Evolutionary conservation across 2,113 vertebrate genomes (phyloP).

Genomic region (Bolborhynchus lineola): DNA sequence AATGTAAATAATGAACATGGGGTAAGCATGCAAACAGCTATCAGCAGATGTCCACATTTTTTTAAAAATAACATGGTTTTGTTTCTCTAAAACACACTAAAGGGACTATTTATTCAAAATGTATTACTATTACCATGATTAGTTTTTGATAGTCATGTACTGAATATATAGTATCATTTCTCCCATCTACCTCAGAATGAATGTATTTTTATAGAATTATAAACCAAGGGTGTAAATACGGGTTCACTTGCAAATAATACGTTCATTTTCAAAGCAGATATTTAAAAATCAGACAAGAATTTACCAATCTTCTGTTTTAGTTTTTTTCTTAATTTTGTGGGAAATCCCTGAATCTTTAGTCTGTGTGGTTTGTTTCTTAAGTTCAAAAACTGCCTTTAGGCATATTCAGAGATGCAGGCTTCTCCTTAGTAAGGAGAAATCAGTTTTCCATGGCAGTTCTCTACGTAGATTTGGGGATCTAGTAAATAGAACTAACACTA

Average conservation of each 20-base stretch:
- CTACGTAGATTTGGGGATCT: neutral
- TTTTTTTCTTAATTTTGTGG: neutral
- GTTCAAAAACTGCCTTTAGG: neutral
- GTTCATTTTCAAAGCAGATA: neutral
- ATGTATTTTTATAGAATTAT: neutral
- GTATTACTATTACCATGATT: neutral
- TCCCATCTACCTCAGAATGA: neutral
- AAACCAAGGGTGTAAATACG: neutral
- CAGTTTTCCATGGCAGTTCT: neutral
- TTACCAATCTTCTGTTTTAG: neutral
- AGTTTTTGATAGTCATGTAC: neutral
- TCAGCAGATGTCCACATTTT: neutral
- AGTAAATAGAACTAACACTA: neutral
- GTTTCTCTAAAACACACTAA: neutral
- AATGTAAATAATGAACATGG: neutral
- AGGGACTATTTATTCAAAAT: neutral
- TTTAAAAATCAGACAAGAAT: neutral
- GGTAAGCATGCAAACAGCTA: neutral
- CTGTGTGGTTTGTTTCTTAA: neutral
- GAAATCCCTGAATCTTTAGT: neutral
- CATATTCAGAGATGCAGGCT: neutral
- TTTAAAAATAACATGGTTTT: neutral
- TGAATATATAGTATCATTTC: accelerated
- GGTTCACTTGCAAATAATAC: neutral
- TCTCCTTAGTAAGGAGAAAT: neutral